Evolutionary conservation across 30 jellyfish, hydroid and myxozoan species (phyloP), one percentile per base, ranked within the genome.

Genomic region (Aurelia coerulea): DNA sequence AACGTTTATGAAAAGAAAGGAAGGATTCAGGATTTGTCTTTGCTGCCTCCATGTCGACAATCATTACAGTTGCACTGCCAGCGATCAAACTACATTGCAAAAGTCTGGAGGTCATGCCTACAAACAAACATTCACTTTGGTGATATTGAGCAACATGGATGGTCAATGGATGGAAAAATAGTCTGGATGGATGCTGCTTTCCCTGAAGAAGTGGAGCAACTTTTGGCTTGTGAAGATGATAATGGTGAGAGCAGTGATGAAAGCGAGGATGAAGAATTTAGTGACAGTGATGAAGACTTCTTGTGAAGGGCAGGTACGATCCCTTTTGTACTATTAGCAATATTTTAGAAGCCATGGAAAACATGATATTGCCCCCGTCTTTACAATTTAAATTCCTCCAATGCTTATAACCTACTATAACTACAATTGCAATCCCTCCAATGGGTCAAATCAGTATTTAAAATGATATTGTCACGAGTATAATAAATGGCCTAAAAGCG

Each of bases 201-300:
- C 72, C 69, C 83, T 73, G 83, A 73, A 73, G 83, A 73, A 78
- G 83, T 73, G 31, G 83, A 73, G n/a, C n/a, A 73, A 73, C 13
- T 73, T 73, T 34, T 73, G 72, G 83, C 83, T 73, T 4, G 83
- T 11, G 83, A 31, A 73, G 83, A 73, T 79, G 46, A 37, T 37
- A 75, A 33, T 75, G 58, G 11, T 51, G 86, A 75, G 86, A 54
- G 76, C 86, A 75, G 86, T 37, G 86, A 75, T 51, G 78, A 75
- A 10, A 51, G 86, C 41, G 86, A 75, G 79, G 86, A 34, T 42
- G 42, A 34, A 73, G 73, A 73, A 31, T 73, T 73, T 73, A 73
- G 73, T 73, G 83, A 73, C 86, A 75, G 86, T 75, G 86, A 75
- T 75, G 79, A 75, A 31, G 86, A 75, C 78, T 75, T 75, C 77